Base-by-base conservation (phyloP, 1,140 invertebrate species). In the Leptopilina boulardi region DNA sequence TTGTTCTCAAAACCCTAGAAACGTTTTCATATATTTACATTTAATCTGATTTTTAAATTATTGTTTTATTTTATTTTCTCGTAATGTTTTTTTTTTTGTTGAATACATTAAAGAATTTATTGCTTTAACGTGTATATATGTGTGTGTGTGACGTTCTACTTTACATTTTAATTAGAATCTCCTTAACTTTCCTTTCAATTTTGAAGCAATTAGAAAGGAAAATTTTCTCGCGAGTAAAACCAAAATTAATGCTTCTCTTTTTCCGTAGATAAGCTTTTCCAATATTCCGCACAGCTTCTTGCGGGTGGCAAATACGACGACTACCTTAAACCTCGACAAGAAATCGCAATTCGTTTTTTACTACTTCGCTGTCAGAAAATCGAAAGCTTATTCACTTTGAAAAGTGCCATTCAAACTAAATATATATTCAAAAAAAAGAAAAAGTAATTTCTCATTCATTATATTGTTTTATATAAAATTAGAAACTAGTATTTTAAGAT, bases 281-380 rank as follows among this genome's bases (percentile, higher is more conserved):
- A 47, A 47, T 47, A 47, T 47, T 47, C 44, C n/a, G n/a, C n/a
- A 47, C 44, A 47, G n/a, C 11, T 47, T 47, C 44, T 47, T 47
- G 4, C 44, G 13, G 44, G 4, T 13, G 13, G 44, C 44, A 47
- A 47, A 47, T 47, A 47, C 44, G 15, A 47, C 44, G 15, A 47
- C 3, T n/a, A 47, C 44, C 44, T 47, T 13, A 47, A n/a, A 34
- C 30, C 13, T 47, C 44, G 15, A 47, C 44, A 47, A 47, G 44
- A 47, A 47, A 47, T 47, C 11, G 13, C 44, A 47, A 47, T 47
- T 47, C 44, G 44, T 47, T 47, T 47, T 47, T 47, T 13, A 13
- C 3, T n/a, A 3, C 3, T n/a, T 3, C 10, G 44, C 44, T 47
- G 13, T 47, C n/a, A 47, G 44, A n/a, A 47, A 47, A 47, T 47